phyloP scores from a whole-genome alignment of 2,113 vertebrate genomes.

The Petaurus breviceps region DNA sequence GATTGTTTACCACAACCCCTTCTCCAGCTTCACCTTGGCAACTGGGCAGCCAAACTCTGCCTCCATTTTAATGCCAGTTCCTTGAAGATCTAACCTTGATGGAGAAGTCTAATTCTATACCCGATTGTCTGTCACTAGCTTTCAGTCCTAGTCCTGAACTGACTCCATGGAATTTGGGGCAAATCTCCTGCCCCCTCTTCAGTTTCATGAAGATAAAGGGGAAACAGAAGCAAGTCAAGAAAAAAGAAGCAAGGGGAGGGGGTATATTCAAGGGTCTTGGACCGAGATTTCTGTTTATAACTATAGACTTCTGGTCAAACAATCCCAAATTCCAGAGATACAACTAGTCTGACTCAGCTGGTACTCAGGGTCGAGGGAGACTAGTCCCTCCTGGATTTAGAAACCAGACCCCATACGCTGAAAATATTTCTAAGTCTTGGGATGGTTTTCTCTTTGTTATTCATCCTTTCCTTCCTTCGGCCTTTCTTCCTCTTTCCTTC shows the following conservation, averaged over 20 bases:
- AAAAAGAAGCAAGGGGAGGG: not conserved
- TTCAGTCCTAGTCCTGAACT: not conserved
- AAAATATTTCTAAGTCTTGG: slow-evolving; percentile 57
- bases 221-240: slow-evolving; percentile 7
- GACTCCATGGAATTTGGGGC: not conserved
- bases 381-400: slow-evolving; percentile 58
- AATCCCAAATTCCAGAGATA: slow-evolving; percentile 75
- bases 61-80: not conserved
- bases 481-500: not conserved
- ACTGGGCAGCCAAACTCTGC: slow-evolving; percentile 2
- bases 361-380: slow-evolving; percentile 34
- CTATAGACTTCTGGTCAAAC: slow-evolving; percentile 69
- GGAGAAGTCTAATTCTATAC: not conserved
- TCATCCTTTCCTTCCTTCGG: too few relatives aligned
- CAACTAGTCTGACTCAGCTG: slow-evolving; percentile 63
- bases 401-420: slow-evolving; percentile 66
- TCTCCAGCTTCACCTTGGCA: slow-evolving; percentile 57
- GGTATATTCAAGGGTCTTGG: slow-evolving; percentile 42
- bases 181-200: not conserved
- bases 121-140: not conserved
- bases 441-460: slow-evolving; percentile 22
- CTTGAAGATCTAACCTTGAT: not conserved
- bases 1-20: not conserved
- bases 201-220: slow-evolving; percentile 50
- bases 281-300: slow-evolving; percentile 67